phyloP scores from a whole-genome alignment of 2,888 invertebrate species.

The Apodemia hepburni region DNA sequence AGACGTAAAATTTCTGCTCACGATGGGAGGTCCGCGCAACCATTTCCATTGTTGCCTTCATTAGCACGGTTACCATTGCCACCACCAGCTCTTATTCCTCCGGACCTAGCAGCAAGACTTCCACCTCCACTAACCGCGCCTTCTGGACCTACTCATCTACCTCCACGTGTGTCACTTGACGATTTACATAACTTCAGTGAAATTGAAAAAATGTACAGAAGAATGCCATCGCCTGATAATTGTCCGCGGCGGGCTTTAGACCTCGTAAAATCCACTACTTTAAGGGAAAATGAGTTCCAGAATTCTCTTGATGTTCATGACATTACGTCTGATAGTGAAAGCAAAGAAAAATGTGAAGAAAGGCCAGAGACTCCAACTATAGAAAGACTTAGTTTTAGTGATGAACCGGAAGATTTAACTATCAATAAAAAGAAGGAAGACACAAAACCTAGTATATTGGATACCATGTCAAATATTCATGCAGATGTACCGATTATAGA shows the following conservation, averaged over 20 bases:
- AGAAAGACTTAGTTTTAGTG: constrained; percentile 63
- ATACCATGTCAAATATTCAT: constrained; percentile 39
- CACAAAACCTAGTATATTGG: constrained; percentile 65
- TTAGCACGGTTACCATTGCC: constrained; percentile 86
- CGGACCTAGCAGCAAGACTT: constrained; percentile 73
- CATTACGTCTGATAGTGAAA: constrained; percentile 57
- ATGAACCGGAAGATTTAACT: constrained; percentile 85
- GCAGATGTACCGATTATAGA: constrained; percentile 61
- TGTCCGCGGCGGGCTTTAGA: constrained; percentile 55
- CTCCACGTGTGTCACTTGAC: constrained; percentile 73
- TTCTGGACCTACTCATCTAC: constrained; percentile 66
- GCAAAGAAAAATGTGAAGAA: constrained; percentile 46
- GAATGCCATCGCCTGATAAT: constrained; percentile 59
- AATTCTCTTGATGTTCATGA: constrained; percentile 64
- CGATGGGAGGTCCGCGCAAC: constrained; percentile 92
- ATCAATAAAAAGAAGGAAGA: constrained; percentile 83
- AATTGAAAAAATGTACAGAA: constrained; percentile 76
- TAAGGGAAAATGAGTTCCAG: constrained; percentile 56
- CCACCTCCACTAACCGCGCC: constrained; percentile 53
- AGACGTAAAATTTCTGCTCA: constrained; percentile 96
- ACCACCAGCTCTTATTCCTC: constrained; percentile 83
- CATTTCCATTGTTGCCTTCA: constrained; percentile 86
- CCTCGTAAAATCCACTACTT: constrained; percentile 50
- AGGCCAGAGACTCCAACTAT: constrained; percentile 46
- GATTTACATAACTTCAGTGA: constrained; percentile 75